These are phyloP conservation scores for Prosopocoilus inquinatus DNA, from an alignment of 2,888 invertebrate species.

Conservation along the genomic window DNA sequence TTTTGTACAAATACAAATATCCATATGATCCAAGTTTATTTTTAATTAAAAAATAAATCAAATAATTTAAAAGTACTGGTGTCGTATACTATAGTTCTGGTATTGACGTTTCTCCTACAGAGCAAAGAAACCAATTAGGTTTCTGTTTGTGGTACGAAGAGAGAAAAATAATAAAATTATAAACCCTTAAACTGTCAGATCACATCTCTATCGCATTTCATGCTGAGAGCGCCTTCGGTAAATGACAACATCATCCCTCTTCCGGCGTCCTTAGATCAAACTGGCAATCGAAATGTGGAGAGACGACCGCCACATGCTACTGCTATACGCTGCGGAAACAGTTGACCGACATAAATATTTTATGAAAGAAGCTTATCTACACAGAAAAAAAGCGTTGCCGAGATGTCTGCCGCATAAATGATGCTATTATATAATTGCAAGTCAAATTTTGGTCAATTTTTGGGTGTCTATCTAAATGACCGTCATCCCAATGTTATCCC, in stretches of 20 bases:
- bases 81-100: not conserved
- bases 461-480: no score
- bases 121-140: not conserved
- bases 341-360: constrained; percentile 17
- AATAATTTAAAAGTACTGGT: no score
- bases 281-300: constrained; percentile 24
- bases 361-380: not conserved
- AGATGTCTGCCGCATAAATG: no score
- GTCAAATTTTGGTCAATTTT: no score
- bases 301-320: constrained; percentile 32
- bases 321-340: constrained; percentile 4
- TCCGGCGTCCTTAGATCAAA: constrained; percentile 35
- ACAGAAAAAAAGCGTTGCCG: no score
- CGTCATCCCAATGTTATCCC: no score
- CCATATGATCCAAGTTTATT: no score
- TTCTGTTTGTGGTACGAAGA: constrained; percentile 16
- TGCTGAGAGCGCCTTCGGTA: constrained; percentile 40
- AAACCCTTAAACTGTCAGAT: constrained; percentile 39
- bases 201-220: constrained; percentile 40
- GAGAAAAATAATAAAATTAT: constrained; percentile 41
- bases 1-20: no score
- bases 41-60: no score
- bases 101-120: not conserved
- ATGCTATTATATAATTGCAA: no score
- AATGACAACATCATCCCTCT: constrained; percentile 42